Evolutionary conservation across 2,113 vertebrate genomes (phyloP).

Genomic region (Dromiciops gliroides): DNA sequence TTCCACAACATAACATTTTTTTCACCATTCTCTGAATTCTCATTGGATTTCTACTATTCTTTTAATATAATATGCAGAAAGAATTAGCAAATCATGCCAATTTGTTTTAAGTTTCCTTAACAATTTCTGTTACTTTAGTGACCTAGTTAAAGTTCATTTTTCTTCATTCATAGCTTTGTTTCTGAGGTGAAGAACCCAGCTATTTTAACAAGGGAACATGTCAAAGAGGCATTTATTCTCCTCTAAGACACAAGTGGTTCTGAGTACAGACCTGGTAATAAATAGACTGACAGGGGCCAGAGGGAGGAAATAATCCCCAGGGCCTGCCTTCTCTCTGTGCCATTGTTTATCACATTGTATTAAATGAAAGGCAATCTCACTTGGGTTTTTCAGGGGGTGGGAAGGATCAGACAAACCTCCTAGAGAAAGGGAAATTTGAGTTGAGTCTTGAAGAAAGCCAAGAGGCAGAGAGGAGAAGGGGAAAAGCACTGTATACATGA

Average conservation of each 20-base stretch:
- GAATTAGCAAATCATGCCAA: background rate
- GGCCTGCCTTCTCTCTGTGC: conserved; percentile 22
- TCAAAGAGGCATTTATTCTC: background rate
- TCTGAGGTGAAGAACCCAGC: background rate
- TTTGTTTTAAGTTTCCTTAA: background rate
- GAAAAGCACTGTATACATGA: background rate
- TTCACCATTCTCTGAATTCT: background rate
- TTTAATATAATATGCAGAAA: background rate
- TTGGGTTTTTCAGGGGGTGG: background rate
- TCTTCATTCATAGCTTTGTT: background rate
- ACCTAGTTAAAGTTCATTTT: background rate
- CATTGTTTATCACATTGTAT: conserved; percentile 38
- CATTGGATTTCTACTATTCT: background rate
- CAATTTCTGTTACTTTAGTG: background rate
- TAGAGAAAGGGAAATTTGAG: background rate
- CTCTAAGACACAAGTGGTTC: background rate
- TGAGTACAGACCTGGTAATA: background rate
- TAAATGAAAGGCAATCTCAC: background rate
- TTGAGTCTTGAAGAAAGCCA: background rate
- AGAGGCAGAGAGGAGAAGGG: background rate
- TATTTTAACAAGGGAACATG: background rate
- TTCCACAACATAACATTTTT: background rate
- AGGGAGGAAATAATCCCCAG: conserved; percentile 45
- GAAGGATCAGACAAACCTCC: background rate
- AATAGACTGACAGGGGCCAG: conserved; percentile 11